Evolutionary conservation across 1,140 invertebrate genomes (phyloP), one percentile per base, ranked within the genome.

Genomic region (Lucilia sericata): DNA sequence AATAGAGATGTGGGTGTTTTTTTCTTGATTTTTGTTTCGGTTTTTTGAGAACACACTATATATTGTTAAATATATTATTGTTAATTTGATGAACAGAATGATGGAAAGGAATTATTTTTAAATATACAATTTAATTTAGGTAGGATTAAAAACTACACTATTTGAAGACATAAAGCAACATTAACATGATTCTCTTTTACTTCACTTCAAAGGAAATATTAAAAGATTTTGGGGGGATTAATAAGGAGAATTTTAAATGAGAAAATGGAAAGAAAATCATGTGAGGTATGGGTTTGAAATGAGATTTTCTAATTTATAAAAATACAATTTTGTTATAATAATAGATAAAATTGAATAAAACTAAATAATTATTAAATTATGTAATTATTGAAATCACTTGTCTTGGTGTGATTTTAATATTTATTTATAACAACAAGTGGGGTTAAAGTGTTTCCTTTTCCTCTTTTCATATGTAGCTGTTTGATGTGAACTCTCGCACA

Each of bases 371-470:
- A 14, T 12, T 17, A 55, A 12, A 5, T 55, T 55, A 55, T 55
- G 17, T 55, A 10, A 55, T 55, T 55, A 55, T 55, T 55, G 3
- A n/a, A 55, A 55, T 13, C 51, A 55, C 51, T 55, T 55, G 13
- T 55, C 51, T 12, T 12, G 7, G 7, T 55, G 14, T 55, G 13
- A 55, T 55, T 55, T 14, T 55, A 55, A 55, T 55, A 55, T 55
- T n/a, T 55, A 55, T 55, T 55, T n/a, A 13, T 17, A 55, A 21
- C n/a, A 70, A 70, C 65, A 70, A 70, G n/a, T 70, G 65, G 65
- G 10, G 21, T 70, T 70, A 12, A 21, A 70, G 19, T 70, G n/a
- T 19, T 70, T 70, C n/a, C 65, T 70, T n/a, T 70, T 21, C 65
- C 65, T 70, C 21, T 21, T 42, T 42, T 8, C 25, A 30, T 30